phyloP scores from a whole-genome alignment of 2,113 vertebrate species.

The Seriola rivoliana region DNA sequence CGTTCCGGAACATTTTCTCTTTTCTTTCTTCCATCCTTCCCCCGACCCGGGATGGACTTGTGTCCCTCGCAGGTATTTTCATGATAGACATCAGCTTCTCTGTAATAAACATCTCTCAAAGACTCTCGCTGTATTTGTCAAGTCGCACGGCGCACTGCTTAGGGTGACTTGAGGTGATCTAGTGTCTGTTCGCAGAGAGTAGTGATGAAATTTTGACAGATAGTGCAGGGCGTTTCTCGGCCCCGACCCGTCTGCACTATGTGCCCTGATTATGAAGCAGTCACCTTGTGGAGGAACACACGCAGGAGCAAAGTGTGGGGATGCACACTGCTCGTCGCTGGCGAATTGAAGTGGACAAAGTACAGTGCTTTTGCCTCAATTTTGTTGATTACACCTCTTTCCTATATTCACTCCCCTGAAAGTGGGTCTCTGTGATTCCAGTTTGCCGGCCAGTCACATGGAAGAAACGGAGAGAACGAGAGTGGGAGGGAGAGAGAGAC shows the following conservation, averaged over 20 bases:
- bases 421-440: constrained; percentile 30
- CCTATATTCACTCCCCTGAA: constrained; percentile 33
- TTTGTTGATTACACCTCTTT: constrained; percentile 60
- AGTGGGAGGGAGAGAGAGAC: background rate
- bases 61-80: background rate
- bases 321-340: constrained; percentile 10
- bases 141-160: constrained; percentile 11
- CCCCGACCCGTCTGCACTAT: constrained; percentile 20
- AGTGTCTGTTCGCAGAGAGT: background rate
- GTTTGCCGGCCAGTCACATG: constrained; percentile 45
- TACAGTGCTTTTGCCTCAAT: constrained; percentile 47
- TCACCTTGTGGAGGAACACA: constrained; percentile 38
- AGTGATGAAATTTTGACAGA: constrained; percentile 53
- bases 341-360: constrained; percentile 47
- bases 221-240: constrained; percentile 2
- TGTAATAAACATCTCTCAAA: constrained; percentile 30
- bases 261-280: constrained; percentile 43
- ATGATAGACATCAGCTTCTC: constrained; percentile 20
- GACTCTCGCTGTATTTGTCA: constrained; percentile 20
- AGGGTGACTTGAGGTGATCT: constrained; percentile 33
- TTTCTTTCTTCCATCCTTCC: background rate
- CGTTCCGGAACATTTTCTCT: constrained; percentile 9
- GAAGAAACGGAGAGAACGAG: constrained; percentile 6
- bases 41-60: background rate
- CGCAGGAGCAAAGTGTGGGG: background rate